Evolutionary conservation across 2,113 vertebrate species (phyloP), one percentile per base, ranked within the genome.

Genomic region (Montifringilla adamsi): DNA sequence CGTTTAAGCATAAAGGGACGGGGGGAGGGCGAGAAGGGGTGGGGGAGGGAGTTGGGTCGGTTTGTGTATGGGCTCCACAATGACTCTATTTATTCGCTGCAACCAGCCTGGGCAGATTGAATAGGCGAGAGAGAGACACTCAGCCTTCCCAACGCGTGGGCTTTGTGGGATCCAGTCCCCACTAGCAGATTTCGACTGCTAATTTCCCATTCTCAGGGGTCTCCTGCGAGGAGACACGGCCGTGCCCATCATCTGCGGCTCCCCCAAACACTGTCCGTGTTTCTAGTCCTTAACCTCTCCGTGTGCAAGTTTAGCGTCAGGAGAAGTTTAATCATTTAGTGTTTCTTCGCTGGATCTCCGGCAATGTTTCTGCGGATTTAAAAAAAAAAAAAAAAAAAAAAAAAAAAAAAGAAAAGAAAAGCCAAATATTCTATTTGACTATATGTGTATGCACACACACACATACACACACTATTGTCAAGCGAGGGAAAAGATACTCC

Each of bases 81-180:
- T 97, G 97, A 97, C 95, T 95, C 97, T 97, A 96, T 98, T 97
- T 97, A 97, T 97, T 95, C 97, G 72, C 95, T 64, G 74, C 95
- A 93, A 96, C 96, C 87, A 96, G 95, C 96, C 93, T 84, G 87
- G 90, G 95, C 87, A 46, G 72, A 90, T 85, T 96, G 97, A 98
- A 98, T 96, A 92, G 96, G 89, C 67, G 75, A 95, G 83, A 64
- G 95, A 93, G 96, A 87, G 86, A 64, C 93, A 95, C 93, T 93
- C 93, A 90, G 93, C 94, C 94, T 91, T 96, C 90, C 90, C 80
- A 96, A 81, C 79, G 84, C 88, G 73, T 97, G 97, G 96, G 94
- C 97, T 96, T 88, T 94, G 70, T 93, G 97, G 94, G 93, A 92
- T 94, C 92, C 56, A 26, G 91, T 91, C 96, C 95, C 95, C 89